Evolutionary conservation across 2,113 vertebrate species (phyloP).

Genomic region (Notiomystis cincta): DNA sequence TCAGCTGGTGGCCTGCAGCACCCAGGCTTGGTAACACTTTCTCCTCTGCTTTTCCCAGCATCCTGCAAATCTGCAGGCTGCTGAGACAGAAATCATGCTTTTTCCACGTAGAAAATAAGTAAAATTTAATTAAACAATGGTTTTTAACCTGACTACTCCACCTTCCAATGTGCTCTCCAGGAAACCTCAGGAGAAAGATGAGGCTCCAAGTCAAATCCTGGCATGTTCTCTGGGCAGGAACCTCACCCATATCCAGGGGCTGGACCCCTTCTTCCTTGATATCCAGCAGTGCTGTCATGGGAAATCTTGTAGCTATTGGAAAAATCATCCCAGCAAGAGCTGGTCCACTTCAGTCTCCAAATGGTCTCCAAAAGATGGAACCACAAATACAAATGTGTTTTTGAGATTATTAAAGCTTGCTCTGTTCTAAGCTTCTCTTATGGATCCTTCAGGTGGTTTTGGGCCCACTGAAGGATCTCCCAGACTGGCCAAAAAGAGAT

Average conservation of each 20-base stretch:
- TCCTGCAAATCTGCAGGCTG: background rate
- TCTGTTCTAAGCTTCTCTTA: background rate
- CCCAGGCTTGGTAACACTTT: background rate
- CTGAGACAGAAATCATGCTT: background rate
- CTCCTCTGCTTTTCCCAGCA: background rate
- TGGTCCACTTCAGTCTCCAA: background rate
- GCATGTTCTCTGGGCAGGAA: background rate
- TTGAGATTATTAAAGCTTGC: background rate
- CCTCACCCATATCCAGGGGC: fast-evolving
- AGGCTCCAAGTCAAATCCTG: background rate
- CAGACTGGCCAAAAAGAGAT: background rate
- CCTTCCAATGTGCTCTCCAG: fast-evolving
- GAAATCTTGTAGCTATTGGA: background rate
- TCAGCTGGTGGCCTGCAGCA: background rate
- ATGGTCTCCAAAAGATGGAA: background rate
- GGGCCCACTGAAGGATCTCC: background rate
- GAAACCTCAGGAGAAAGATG: background rate
- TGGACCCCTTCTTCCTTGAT: background rate
- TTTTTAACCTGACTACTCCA: background rate
- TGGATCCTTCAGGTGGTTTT: background rate
- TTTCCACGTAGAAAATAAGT: background rate
- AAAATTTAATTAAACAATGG: background rate
- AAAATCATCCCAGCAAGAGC: background rate
- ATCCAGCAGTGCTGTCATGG: background rate
- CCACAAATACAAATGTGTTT: background rate